A percentile compares a stretch with the other conserved stretches of the same genome.
Conservation (phyloP, 2,888 invertebrate genomes). For the Drosophila quinaria region DNA sequence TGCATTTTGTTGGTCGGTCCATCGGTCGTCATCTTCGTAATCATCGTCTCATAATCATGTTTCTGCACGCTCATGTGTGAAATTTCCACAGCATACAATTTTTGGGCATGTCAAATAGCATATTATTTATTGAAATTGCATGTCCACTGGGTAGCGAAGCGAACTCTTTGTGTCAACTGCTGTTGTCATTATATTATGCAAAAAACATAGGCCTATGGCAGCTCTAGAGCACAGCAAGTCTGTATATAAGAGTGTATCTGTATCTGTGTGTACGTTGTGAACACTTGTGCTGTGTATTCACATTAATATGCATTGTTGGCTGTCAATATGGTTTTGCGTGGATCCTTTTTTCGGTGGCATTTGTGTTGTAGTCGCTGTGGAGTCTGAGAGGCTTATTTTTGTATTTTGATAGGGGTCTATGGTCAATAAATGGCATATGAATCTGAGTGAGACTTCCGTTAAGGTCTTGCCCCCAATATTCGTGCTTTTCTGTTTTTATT, state of each 20-base stretch:
- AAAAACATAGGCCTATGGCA: conserved; percentile 30
- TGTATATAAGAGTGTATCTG: neutral
- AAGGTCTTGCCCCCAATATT: neutral
- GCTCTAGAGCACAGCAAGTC: neutral
- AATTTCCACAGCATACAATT: conserved; percentile 31
- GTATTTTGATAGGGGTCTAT: neutral
- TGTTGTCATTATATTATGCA: conserved; percentile 45
- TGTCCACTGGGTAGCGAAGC: conserved; percentile 15
- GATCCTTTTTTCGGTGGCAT: conserved; percentile 42
- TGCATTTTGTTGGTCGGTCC: conserved; percentile 17
- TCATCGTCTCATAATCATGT: conserved; percentile 29
- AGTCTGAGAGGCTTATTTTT: neutral
- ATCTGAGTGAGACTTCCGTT: neutral
- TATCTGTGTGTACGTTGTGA: too few species aligned
- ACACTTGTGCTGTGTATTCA: conserved; percentile 29
- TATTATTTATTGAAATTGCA: conserved; percentile 47
- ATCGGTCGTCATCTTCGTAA: neutral
- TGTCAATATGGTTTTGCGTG: conserved; percentile 69
- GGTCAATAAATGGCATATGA: neutral
- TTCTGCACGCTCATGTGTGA: conserved; percentile 36
- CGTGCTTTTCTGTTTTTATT: neutral
- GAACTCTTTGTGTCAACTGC: conserved; percentile 29
- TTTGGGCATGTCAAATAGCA: conserved; percentile 10
- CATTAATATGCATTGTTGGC: conserved; percentile 75
- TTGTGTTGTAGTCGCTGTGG: neutral